A percentile compares a stretch with the other conserved stretches of the same genome.
phyloP scores from a whole-genome alignment of 2,113 vertebrate genomes.

The Pteronura brasiliensis region DNA sequence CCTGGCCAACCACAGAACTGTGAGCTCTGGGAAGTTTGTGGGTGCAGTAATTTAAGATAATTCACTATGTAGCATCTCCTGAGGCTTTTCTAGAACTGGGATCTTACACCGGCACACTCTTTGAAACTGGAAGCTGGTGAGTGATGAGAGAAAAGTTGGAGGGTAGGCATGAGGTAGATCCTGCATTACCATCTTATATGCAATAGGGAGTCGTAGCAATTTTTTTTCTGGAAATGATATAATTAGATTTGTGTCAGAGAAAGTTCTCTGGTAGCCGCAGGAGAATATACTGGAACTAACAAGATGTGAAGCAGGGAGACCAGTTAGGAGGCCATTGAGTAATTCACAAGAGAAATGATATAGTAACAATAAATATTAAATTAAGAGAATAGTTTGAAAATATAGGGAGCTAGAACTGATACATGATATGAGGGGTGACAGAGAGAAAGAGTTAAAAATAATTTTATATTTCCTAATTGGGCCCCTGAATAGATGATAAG shows the following conservation, averaged over 20 bases:
- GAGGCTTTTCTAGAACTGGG: background rate
- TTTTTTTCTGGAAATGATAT: background rate
- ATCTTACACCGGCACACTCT: background rate
- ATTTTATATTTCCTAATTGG: background rate
- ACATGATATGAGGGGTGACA: background rate
- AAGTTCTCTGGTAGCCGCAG: background rate
- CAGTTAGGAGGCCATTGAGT: background rate
- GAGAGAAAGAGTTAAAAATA: background rate
- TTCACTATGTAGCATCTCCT: background rate
- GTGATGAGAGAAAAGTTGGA: background rate
- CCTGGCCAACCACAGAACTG: background rate
- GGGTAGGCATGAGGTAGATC: background rate
- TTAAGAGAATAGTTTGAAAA: background rate
- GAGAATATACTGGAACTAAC: background rate
- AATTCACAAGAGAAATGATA: slow-evolving; percentile 24
- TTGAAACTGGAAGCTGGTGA: slow-evolving; percentile 2
- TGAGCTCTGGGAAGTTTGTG: background rate
- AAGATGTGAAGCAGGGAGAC: background rate
- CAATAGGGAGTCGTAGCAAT: background rate
- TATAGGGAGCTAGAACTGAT: background rate
- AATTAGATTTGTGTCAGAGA: background rate
- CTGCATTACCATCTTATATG: background rate
- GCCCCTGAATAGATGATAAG: background rate
- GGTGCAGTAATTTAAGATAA: slow-evolving; percentile 16
- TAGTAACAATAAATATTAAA: background rate